Evolutionary conservation across 2,113 vertebrate genomes (phyloP), one percentile per base, ranked within the genome.

Genomic region (Thalassarche chlororhynchos): DNA sequence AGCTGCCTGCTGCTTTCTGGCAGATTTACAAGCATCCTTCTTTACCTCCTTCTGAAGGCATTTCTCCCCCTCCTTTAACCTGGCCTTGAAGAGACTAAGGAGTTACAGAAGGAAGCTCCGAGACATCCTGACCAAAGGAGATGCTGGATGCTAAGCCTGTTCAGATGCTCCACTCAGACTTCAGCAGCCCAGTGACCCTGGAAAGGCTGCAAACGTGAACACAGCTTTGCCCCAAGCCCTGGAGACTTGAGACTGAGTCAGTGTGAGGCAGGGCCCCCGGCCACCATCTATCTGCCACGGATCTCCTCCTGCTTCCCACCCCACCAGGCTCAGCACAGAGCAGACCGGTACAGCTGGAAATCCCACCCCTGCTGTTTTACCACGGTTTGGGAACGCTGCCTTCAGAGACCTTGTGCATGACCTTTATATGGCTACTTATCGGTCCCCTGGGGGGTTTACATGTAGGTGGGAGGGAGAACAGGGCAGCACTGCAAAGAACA

Each of bases 281-380:
- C 57, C 36, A 57, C 55, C 51, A 20, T 9, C 51, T 34, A 6
- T 52, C 36, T 66, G 51, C 58, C 92, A 38, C 2, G 40, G 40
- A 82, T 19, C 60, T 64, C 6, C 14, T 84, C 54, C 79, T 61
- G 60, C 83, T 44, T 57, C 36, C 70, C 83, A 47, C 29, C 26
- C 10, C 32, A 15, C 60, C 2, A 1, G 68, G 58, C 24, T 23
- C 77, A 25, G 40, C 1, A 0, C 2, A 6, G 32, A 24, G 40
- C 51, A 61, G 66, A 57, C 17, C 0, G 0, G 26, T 18, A 46
- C 38, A 1, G 0, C 82, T 69, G 36, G 81, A 68, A 93, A 77
- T 26, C 6, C 47, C 62, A 40, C 32, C 20, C 51, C 49, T 58
- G 42, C 46, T 72, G 34, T 31, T 77, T 25, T 16, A 46, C 32